Evolutionary conservation across 2,888 invertebrate species (phyloP).

Genomic region (Drosophila mimetica): DNA sequence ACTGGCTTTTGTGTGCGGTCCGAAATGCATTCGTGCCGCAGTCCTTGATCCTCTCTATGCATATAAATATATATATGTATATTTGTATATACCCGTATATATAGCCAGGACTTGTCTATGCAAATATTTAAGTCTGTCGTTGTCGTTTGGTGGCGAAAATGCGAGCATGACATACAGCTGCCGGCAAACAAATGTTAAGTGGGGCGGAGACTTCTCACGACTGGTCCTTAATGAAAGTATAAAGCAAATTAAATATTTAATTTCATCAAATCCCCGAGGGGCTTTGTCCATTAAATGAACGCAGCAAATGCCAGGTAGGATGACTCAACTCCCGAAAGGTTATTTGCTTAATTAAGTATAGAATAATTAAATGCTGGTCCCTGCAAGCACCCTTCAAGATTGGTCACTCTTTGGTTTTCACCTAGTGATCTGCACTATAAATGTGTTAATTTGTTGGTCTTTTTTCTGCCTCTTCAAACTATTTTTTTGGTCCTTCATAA

Average conservation of each 20-base stretch:
- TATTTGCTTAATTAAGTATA: not conserved
- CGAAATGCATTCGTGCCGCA: constrained; percentile 64
- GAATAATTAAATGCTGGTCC: not conserved
- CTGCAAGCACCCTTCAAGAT: no score
- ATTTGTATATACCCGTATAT: constrained; percentile 20
- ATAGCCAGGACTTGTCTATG: constrained; percentile 80
- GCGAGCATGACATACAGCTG: constrained; percentile 65
- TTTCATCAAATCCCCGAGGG: constrained; percentile 38
- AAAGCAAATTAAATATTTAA: constrained; percentile 63
- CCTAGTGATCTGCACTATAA: not conserved
- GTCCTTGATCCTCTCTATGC: constrained; percentile 22
- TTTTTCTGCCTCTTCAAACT: not conserved
- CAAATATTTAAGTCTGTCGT: constrained; percentile 84
- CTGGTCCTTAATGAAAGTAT: constrained; percentile 55
- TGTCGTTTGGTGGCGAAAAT: constrained; percentile 81
- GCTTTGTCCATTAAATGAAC: not conserved
- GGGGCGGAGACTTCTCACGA: constrained; percentile 8
- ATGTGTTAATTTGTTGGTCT: not conserved
- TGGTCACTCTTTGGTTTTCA: no score
- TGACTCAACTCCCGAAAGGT: not conserved
- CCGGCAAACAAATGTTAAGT: constrained; percentile 55
- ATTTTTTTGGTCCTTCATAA: not conserved
- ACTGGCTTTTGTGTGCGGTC: constrained; percentile 57
- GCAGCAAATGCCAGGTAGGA: constrained; percentile 5
- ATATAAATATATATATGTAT: constrained; percentile 12